phyloP scores from a whole-genome alignment of 2,888 invertebrate genomes.

The Nephrotoma appendiculata region DNA sequence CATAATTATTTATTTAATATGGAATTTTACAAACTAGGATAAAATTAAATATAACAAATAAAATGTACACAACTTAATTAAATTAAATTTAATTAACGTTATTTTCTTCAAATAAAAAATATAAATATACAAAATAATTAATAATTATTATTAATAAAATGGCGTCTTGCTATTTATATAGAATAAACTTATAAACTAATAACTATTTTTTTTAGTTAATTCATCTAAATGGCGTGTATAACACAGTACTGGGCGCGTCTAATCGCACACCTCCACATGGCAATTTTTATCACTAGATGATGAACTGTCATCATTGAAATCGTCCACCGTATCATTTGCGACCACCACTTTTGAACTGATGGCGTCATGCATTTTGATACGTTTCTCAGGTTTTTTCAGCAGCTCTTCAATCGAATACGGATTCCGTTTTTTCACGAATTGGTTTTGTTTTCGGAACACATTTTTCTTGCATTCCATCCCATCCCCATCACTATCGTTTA shows the following conservation, averaged over 20 bases:
- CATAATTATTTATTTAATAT: neutral
- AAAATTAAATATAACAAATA: neutral
- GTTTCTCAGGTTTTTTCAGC: conserved; percentile 62
- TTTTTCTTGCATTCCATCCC: conserved; percentile 19
- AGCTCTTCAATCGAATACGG: conserved; percentile 81
- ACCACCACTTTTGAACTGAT: neutral
- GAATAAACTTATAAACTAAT: neutral
- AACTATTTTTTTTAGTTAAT: neutral
- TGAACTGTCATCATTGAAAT: neutral
- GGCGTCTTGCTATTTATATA: neutral
- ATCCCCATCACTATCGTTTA: conserved; percentile 32
- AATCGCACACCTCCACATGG: conserved; percentile 5
- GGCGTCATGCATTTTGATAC: conserved; percentile 9
- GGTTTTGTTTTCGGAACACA: neutral
- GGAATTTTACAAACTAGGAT: neutral
- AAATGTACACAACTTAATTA: neutral
- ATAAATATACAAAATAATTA: neutral
- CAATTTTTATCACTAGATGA: neutral
- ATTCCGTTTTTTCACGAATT: conserved; percentile 48
- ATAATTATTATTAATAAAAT: neutral
- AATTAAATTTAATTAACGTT: neutral
- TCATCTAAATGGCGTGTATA: neutral
- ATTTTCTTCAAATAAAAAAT: neutral
- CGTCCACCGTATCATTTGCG: neutral
- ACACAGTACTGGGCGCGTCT: neutral